Percentiles rank a stretch among this genome's conserved stretches.
Conservation (phyloP, 2,113 vertebrate genomes). For the Platanista minor region DNA sequence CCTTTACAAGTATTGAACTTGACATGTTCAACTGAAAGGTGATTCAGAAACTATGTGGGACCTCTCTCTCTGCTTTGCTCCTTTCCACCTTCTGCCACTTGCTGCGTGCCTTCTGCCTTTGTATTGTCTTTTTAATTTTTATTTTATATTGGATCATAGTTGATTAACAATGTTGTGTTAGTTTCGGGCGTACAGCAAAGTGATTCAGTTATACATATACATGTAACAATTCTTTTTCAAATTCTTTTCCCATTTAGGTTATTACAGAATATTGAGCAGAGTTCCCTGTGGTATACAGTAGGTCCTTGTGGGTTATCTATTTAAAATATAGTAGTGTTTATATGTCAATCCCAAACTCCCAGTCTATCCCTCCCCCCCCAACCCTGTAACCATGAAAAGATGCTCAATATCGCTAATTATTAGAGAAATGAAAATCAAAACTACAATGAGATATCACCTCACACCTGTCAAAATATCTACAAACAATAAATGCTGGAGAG, state of each 20-base stretch:
- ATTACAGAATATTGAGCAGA: background rate
- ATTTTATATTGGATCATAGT: background rate
- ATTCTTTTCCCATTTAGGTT: background rate
- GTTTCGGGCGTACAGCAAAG: background rate
- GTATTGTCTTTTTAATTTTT: background rate
- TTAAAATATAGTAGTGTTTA: background rate
- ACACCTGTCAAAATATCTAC: background rate
- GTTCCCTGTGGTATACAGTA: background rate
- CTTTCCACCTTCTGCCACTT: background rate
- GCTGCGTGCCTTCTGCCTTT: background rate
- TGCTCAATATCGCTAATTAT: too few species aligned
- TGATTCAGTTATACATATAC: background rate
- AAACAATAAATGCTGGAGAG: background rate
- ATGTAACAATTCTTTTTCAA: background rate
- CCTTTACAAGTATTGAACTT: background rate
- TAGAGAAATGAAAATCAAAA: background rate
- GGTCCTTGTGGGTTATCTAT: background rate
- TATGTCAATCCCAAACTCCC: too few species aligned
- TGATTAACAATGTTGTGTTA: background rate
- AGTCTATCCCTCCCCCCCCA: too few species aligned
- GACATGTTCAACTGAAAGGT: background rate
- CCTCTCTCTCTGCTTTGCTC: background rate
- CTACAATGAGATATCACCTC: background rate
- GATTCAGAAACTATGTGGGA: background rate
- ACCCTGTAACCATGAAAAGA: too few species aligned